Base-by-base conservation (phyloP, 2,113 vertebrate species). In the Grus americana region DNA sequence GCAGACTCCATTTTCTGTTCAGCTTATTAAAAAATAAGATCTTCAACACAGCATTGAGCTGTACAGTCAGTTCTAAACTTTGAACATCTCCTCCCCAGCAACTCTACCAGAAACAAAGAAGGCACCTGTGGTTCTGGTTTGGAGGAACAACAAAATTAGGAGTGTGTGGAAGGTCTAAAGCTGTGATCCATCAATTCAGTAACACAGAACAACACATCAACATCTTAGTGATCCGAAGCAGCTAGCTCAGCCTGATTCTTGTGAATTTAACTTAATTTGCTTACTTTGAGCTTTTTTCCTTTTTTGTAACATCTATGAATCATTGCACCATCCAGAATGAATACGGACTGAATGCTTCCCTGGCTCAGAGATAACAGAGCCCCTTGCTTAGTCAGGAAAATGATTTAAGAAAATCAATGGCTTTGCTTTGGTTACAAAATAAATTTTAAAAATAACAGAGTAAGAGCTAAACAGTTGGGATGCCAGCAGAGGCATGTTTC, bases 311-410 rank as follows among this genome's bases (percentile, higher is more conserved):
- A 9, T 80, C 72, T 86, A 46, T 94, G 94, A 95, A 97, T 93
- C 89, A 93, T 59, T 75, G 65, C 10, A 4, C 40, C 10, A 30
- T 90, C 63, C 88, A 94, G 72, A 95, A 79, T 86, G 83, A 97
- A 95, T 90, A 90, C 10, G 2, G 46, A 73, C 59, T 67, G 75
- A 94, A 93, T 93, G 61, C 86, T 93, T 97, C 90, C 36, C 88
- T 97, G 88, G 94, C 93, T 95, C 95, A 79, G 90, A 97, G 94
- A 94, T 95, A 98, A 96, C 92, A 88, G 57, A 92, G 16, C 21
- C 76, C 76, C 76, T 95, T 92, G 76, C 94, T 97, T 91, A 96
- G 92, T 88, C 92, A 97, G 94, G 90, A 97, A 95, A 92, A 94
- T 93, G 14, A 94, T 93, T 92, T 93, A 84, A 85, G 95, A 79